Conservation (phyloP, 2,113 vertebrate genomes). For the Artemisiospiza belli region DNA sequence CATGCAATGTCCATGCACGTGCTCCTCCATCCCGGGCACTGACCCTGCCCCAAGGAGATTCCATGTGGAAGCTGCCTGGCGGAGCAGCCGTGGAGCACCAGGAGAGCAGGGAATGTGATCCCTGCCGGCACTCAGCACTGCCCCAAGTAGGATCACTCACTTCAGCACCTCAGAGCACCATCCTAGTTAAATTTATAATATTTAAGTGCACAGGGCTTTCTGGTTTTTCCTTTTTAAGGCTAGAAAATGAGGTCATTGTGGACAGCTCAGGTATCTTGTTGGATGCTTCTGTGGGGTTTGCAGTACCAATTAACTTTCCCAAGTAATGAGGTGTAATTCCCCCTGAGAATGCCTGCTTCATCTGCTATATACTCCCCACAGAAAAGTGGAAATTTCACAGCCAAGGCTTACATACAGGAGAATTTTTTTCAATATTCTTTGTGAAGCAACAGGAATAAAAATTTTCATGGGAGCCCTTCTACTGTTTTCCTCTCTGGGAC, state of each 20-base stretch:
- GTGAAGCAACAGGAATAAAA: not conserved
- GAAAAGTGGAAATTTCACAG: not conserved
- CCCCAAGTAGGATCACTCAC: not conserved
- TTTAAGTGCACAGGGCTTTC: not conserved
- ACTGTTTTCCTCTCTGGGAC: not conserved
- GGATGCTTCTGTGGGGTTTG: not conserved
- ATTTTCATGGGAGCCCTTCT: not conserved
- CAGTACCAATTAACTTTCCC: constrained; percentile 50
- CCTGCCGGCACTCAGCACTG: not conserved
- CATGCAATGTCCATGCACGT: rapidly evolving
- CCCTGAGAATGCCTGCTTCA: not conserved
- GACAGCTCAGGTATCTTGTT: constrained; percentile 30
- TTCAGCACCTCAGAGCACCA: not conserved
- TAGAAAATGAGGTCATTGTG: constrained; percentile 23
- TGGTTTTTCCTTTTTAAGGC: not conserved
- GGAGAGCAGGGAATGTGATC: not conserved
- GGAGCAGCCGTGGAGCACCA: rapidly evolving
- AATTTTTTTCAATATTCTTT: not conserved
- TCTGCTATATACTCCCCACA: not conserved
- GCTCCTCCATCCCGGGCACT: not conserved
- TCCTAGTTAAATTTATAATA: not conserved
- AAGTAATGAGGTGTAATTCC: constrained; percentile 38
- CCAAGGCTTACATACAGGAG: not conserved
- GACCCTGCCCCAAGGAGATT: not conserved
- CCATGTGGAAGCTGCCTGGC: not conserved